Evolutionary conservation across 2,888 invertebrate genomes (phyloP).

Genomic region (Papilio gigon): DNA sequence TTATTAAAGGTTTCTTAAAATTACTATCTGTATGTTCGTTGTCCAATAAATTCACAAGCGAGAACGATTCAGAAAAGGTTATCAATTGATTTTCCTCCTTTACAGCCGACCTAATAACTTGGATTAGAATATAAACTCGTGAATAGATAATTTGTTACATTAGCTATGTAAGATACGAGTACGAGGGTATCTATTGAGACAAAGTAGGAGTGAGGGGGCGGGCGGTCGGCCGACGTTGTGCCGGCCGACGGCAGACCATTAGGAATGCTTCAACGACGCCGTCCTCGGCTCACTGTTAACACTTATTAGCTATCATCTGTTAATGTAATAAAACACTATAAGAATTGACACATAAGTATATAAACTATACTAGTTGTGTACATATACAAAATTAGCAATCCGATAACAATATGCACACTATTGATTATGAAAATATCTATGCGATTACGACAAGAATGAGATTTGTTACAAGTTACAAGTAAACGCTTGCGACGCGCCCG

Average conservation of each 20-base stretch:
- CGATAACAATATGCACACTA: conserved; percentile 79
- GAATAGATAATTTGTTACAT: conserved; percentile 39
- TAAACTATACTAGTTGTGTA: conserved; percentile 83
- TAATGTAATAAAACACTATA: conserved; percentile 82
- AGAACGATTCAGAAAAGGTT: conserved; percentile 44
- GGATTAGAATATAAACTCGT: conserved; percentile 44
- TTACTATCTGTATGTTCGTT: conserved; percentile 71
- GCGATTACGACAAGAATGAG: conserved; percentile 67
- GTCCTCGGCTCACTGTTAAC: conserved; percentile 77
- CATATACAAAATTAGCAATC: conserved; percentile 81
- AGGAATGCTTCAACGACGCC: conserved; percentile 71
- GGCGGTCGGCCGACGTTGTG: conserved; percentile 32
- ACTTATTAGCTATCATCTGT: conserved; percentile 81
- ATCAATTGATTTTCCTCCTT: conserved; percentile 42
- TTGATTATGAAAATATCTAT: conserved; percentile 80
- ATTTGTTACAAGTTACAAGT: conserved; percentile 60
- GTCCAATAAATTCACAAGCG: conserved; percentile 61
- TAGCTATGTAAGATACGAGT: conserved; percentile 30
- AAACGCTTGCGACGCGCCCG: conserved; percentile 48
- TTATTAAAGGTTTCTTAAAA: conserved; percentile 53
- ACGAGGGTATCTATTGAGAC: conserved; percentile 35
- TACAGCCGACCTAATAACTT: conserved; percentile 43
- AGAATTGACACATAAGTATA: conserved; percentile 84
- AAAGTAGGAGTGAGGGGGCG: conserved; percentile 35
- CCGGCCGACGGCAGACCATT: conserved; percentile 55